Evolutionary conservation across 2,113 vertebrate species (phyloP), one percentile per base, ranked within the genome.

Genomic region (Xenotilapia leptura): DNA sequence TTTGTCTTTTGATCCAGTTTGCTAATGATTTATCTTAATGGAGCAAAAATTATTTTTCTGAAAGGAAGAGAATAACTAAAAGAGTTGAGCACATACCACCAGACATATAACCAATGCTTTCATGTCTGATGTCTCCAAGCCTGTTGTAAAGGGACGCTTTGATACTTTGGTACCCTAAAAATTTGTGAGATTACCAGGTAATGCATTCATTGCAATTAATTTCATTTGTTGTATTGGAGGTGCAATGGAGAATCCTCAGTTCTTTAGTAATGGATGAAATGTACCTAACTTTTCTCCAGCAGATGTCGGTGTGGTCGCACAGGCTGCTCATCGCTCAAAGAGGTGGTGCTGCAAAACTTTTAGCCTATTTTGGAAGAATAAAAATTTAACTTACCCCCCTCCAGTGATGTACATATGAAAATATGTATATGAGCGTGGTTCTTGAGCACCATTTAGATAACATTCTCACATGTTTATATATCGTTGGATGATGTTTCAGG

Each of bases 221-320:
- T 65, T 38, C 60, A 38, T 68, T 68, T 11, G 68, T 47, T 77
- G 15, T 19, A 49, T 49, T 49, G 15, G 42, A 77, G 70, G 26
- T 77, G 26, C 19, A 33, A 26, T 23, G 31, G 5, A 38, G 33
- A 54, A 40, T 56, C 21, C 7, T 12, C 19, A 40, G 3, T 40
- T 23, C 33, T 55, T 38, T 23, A 23, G 13, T 23, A 38, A 17
- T 80, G 51, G 14, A 9, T 38, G 14, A 80, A 80, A 77, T 31
- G 5, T 28, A n/a, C 15, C 70, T n/a, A 49, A 49, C 21, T 83
- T 90, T 68, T 11, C 10, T 79, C 94, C 95, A 95, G 89, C 83
- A 95, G 95, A 84, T 81, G 94, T 90, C 93, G 89, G 13, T 55
- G 68, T 49, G 28, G 28, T 40, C 4, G 17, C 79, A 65, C 8